Conservation (phyloP, 1,140 invertebrate species). For the Onthophagus taurus region DNA sequence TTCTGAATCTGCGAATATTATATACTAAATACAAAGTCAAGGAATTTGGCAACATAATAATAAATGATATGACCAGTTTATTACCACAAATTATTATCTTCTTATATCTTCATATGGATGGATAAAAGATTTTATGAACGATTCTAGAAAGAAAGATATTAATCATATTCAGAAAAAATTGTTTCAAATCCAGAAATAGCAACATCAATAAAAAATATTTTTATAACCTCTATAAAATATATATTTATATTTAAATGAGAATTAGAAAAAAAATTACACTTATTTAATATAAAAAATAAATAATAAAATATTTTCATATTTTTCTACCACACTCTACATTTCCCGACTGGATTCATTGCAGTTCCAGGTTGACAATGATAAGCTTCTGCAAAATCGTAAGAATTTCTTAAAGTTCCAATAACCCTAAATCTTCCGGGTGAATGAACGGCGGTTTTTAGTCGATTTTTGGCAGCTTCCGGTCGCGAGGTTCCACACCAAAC, state of each 20-base stretch:
- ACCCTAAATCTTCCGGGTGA: constrained; percentile 65
- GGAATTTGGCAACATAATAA: too few relatives aligned
- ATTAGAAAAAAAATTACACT: background rate
- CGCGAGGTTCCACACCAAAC: constrained; percentile 58
- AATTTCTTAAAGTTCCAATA: constrained; percentile 70
- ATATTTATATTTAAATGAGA: background rate
- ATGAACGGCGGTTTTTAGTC: constrained; percentile 72
- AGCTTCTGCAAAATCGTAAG: constrained; percentile 59
- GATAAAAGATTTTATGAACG: too few relatives aligned
- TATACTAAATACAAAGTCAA: too few relatives aligned
- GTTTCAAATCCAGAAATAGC: too few relatives aligned
- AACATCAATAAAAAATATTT: too few relatives aligned
- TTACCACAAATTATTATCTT: constrained; percentile 5
- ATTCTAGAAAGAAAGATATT: too few relatives aligned
- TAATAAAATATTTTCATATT: background rate
- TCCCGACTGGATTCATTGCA: constrained; percentile 65
- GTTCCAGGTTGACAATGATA: constrained; percentile 53
- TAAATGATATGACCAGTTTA: too few relatives aligned
- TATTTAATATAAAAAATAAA: background rate
- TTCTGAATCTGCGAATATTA: too few relatives aligned
- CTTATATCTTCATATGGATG: background rate
- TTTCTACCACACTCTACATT: constrained; percentile 68
- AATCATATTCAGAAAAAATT: too few relatives aligned
- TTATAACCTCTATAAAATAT: too few relatives aligned
- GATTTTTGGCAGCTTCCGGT: constrained; percentile 68